A percentile compares a stretch with the other conserved stretches of the same genome.
phyloP scores from a whole-genome alignment of 2,113 vertebrate genomes.

The Trogon surrucura region DNA sequence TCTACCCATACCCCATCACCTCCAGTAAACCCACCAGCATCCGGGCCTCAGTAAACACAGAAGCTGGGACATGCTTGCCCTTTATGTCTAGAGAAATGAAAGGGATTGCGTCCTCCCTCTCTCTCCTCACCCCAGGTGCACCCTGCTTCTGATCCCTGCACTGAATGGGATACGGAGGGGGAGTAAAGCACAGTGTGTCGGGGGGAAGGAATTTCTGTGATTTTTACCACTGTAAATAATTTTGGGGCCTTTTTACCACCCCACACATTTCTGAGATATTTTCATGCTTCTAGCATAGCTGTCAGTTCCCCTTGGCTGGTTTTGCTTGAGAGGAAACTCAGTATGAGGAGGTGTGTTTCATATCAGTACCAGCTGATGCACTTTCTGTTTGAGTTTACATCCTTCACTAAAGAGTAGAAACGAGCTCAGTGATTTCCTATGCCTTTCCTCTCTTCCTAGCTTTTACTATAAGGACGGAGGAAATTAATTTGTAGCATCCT shows the following conservation, averaged over 20 bases:
- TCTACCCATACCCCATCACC: background rate
- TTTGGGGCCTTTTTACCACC: background rate
- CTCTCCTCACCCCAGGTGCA: background rate
- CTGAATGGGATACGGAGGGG: background rate
- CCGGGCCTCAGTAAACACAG: background rate
- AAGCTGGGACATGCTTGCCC: background rate
- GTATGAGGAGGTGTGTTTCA: background rate
- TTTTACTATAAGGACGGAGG: background rate
- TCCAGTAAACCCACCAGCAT: background rate
- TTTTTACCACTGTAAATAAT: background rate
- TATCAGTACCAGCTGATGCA: background rate
- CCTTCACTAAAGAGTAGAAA: background rate
- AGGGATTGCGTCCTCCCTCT: rapidly evolving
- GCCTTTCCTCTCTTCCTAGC: background rate
- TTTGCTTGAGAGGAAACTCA: background rate
- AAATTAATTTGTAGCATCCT: background rate
- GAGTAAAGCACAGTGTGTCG: background rate
- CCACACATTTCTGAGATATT: background rate
- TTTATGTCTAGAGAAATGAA: background rate
- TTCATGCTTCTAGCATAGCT: background rate
- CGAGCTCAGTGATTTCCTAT: background rate
- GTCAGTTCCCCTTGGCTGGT: background rate
- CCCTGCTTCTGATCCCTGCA: background rate
- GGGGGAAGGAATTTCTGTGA: background rate
- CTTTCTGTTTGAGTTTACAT: background rate